Base-by-base conservation (phyloP, 2,113 vertebrate species). In the Ochotona curzoniae region DNA sequence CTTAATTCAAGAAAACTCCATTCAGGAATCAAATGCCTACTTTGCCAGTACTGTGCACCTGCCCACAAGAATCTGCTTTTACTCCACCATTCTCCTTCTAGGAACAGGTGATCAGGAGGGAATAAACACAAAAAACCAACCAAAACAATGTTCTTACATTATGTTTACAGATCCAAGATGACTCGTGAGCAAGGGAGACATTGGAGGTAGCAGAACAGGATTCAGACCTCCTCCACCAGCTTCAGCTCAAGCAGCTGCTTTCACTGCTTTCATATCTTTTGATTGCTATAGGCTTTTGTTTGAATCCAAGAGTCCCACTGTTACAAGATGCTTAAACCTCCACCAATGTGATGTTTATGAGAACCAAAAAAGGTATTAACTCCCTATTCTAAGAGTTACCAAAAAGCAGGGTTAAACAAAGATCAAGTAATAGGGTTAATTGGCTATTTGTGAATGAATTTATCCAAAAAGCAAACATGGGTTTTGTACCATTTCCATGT, bases 181-280 rank as follows among this genome's bases (percentile, higher is more conserved):
- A 21, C 32, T 12, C 11, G 6, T 51, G 75, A 51, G 30, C 61
- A 51, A 54, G 47, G 51, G 51, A 51, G 20, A 0, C 5, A 8
- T 23, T 8, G 23, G 44, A 83, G 14, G 26, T 0, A 60, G 3
- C 7, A 44, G n/a, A 8, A 17, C 1, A 0, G 0, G 10, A 5
- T 80, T 12, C n/a, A 61, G 66, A 2, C 2, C 2, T 78, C 13
- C 20, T 20, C 25, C 2, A 9, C 8, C 47, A 69, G 54, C 11
- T 82, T 76, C 47, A n/a, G 25, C 49, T 91, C 67, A 9, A 82
- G 28, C 14, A 51, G 20, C 49, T 74, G 8, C 15, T 73, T 32
- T 67, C 49, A 47, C 79, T 54, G 20, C 4, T 75, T 92, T 81
- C 51, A 28, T 66, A 10, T 81, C 30, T 76, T 86, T 32, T 1